These are phyloP conservation scores for Agrotis ipsilon DNA, from an alignment of 2,888 invertebrate genomes.

Conservation along the genomic window DNA sequence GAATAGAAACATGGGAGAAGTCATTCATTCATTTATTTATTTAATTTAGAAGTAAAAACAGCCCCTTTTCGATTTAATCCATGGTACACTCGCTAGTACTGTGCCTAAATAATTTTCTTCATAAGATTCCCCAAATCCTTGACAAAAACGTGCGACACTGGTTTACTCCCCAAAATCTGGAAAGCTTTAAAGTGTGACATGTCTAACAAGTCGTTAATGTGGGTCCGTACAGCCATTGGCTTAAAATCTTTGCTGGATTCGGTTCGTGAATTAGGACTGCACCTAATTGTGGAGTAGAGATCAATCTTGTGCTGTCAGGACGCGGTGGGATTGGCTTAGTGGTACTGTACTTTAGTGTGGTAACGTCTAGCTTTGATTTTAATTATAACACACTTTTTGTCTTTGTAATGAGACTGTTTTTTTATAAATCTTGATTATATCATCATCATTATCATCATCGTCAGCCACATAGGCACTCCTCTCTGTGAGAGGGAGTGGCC, in stretches of 20 bases:
- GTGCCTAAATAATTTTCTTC: not conserved
- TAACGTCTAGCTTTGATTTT: not conserved
- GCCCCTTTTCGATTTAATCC: too few relatives aligned
- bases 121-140: not conserved
- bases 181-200: conserved; percentile 35
- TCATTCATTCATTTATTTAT: too few relatives aligned
- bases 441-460: too few relatives aligned
- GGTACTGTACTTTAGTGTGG: not conserved
- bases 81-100: too few relatives aligned
- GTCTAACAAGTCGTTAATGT: conserved; percentile 50
- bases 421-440: too few relatives aligned
- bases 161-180: conserved; percentile 8
- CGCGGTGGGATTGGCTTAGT: not conserved
- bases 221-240: conserved; percentile 42
- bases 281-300: conserved; percentile 37
- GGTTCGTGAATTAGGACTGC: conserved; percentile 32
- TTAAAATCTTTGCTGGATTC: conserved; percentile 49
- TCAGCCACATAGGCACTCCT: too few relatives aligned
- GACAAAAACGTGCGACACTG: conserved; percentile 2
- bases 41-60: too few relatives aligned
- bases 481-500: too few relatives aligned
- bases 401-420: too few relatives aligned
- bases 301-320: conserved; percentile 28
- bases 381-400: too few relatives aligned
- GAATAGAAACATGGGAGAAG: too few relatives aligned